Evolutionary conservation across 30 jellyfish, hydroid and myxozoan species (phyloP).

Genomic region (Nemopilema nomurai): DNA sequence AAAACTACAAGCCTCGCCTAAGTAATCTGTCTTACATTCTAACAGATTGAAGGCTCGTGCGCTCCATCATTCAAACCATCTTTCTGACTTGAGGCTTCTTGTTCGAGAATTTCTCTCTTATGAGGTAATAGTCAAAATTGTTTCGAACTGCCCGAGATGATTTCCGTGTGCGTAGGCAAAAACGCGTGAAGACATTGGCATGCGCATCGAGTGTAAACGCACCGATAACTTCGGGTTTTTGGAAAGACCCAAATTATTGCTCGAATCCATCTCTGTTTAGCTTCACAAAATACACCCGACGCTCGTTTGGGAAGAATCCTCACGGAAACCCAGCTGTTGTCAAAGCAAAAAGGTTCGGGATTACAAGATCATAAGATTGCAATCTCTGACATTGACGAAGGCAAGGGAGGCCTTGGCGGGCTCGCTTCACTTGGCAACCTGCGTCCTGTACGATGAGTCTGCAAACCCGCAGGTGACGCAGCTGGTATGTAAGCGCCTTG

Average conservation of each 20-base stretch:
- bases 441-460: conserved; percentile 44
- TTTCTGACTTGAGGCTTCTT: background rate
- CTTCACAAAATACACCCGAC: background rate
- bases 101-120: conserved; percentile 7
- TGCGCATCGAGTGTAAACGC: conserved; percentile 40
- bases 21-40: background rate
- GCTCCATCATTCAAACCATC: background rate
- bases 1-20: conserved; percentile 5
- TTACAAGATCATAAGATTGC: conserved; percentile 51
- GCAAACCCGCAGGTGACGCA: conserved; percentile 40
- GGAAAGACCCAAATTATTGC: background rate
- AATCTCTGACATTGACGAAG: conserved; percentile 5
- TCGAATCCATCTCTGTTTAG: background rate
- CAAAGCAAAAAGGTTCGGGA: conserved; percentile 14
- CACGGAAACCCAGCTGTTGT: background rate
- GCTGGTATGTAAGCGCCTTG: conserved; percentile 47
- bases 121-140: conserved; percentile 46
- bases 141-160: conserved; percentile 51
- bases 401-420: background rate
- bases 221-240: conserved; percentile 29
- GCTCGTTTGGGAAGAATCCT: background rate
- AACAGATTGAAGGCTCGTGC: background rate
- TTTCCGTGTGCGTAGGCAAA: conserved; percentile 51
- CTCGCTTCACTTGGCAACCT: conserved; percentile 24
- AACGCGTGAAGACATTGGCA: conserved; percentile 65